Percentiles rank a stretch among this genome's conserved stretches.
These are phyloP conservation scores for Muscicapa adusta DNA, from an alignment of 2,113 vertebrate species.

Conservation along the genomic window DNA sequence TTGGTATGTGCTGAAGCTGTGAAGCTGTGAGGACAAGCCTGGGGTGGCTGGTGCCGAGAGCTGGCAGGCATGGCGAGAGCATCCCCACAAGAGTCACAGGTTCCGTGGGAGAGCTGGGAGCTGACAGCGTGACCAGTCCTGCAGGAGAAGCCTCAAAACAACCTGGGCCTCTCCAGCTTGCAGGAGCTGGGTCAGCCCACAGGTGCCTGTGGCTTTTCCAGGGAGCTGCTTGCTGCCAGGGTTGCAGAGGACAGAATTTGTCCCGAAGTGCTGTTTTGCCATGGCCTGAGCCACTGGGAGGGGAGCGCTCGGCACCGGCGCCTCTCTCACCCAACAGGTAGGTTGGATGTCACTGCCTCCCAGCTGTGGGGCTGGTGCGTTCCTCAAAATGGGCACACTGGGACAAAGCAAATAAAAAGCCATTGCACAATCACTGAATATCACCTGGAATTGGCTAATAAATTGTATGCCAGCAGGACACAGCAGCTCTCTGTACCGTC, in stretches of 20 bases:
- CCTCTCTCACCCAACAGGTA: rapidly evolving
- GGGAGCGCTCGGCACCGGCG: rapidly evolving
- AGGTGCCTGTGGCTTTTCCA: not conserved
- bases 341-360: rapidly evolving
- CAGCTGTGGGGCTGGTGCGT: rapidly evolving
- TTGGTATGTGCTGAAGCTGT: not conserved
- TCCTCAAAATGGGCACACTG: not conserved
- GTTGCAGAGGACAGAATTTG: not conserved
- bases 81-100: not conserved
- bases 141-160: not conserved
- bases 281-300: rapidly evolving
- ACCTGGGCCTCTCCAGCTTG: not conserved
- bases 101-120: not conserved
- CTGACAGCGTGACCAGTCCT: rapidly evolving
- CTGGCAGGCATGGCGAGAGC: rapidly evolving
- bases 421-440: not conserved
- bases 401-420: not conserved
- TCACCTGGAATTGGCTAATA: not conserved
- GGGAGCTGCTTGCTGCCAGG: not conserved
- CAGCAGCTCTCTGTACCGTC: not conserved
- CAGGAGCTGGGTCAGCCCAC: not conserved
- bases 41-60: not conserved
- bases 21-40: not conserved
- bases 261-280: not conserved
- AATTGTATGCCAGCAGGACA: not conserved